These are phyloP conservation scores for Stenopsyche tienmushanensis DNA, from an alignment of 1,140 invertebrate genomes.

Conservation along the genomic window DNA sequence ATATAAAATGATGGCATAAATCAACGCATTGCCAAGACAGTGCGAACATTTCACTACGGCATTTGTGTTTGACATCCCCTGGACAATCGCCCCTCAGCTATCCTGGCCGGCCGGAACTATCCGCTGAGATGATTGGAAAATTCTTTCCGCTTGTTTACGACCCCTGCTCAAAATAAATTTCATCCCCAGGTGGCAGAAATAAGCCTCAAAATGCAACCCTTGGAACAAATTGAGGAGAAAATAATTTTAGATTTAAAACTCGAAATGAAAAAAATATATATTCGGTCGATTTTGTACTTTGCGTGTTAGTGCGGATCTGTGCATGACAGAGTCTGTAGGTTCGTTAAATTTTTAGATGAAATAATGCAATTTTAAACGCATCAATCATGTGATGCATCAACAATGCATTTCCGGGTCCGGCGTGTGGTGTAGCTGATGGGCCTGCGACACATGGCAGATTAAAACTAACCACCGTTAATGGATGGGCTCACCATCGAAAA, in stretches of 20 bases:
- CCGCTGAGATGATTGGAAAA: slow-evolving; percentile 37
- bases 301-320: too few relatives aligned
- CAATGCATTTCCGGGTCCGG: neutral
- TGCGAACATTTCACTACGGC: neutral
- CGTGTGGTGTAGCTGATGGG: neutral
- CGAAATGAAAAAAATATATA: too few relatives aligned
- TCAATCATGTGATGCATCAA: neutral
- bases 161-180: slow-evolving; percentile 19
- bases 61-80: slow-evolving; percentile 9
- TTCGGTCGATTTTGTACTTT: too few relatives aligned
- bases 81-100: slow-evolving; percentile 19
- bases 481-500: too few relatives aligned
- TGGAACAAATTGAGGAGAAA: neutral
- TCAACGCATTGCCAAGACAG: neutral
- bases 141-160: slow-evolving; percentile 37
- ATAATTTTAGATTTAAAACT: too few relatives aligned
- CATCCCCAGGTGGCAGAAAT: slow-evolving; percentile 1
- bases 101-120: slow-evolving; percentile 26
- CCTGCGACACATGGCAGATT: neutral
- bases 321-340: too few relatives aligned
- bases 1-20: too few relatives aligned
- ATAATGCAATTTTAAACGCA: neutral
- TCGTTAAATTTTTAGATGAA: too few relatives aligned
- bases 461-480: neutral
- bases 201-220: neutral